These are phyloP conservation scores for Sebastes variabilis DNA, from an alignment of 2,797 vertebrate genomes.

Conservation along the genomic window DNA sequence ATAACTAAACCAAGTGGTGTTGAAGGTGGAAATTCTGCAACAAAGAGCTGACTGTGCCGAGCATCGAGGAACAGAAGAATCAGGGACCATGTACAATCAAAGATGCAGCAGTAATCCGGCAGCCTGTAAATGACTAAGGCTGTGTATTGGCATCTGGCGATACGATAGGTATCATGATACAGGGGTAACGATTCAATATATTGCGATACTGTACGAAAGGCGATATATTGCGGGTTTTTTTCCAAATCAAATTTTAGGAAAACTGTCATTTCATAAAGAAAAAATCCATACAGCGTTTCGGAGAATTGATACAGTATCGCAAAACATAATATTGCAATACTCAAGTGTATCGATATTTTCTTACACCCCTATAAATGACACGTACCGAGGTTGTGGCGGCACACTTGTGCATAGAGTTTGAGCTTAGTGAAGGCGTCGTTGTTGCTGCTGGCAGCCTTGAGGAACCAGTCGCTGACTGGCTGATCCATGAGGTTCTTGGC, in stretches of 20 bases:
- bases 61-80: background rate
- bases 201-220: no score
- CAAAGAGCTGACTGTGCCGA: background rate
- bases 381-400: conserved; percentile 95
- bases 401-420: conserved; percentile 98
- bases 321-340: no score
- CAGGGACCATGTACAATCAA: background rate
- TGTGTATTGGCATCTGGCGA: no score
- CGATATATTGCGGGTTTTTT: rapidly evolving
- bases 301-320: no score
- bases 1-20: conserved; percentile 12
- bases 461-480: conserved; percentile 96
- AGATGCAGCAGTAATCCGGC: background rate
- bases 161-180: no score
- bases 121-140: background rate
- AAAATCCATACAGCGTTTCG: no score
- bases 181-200: no score
- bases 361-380: background rate
- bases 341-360: no score
- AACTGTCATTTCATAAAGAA: no score
- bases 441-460: conserved; percentile 90
- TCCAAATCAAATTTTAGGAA: no score
- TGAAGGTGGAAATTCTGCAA: conserved; percentile 17
- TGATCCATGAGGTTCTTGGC: conserved; percentile 92
- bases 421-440: conserved; percentile 94